Evolutionary conservation across 2,113 vertebrate genomes (phyloP).

Genomic region (Progne subis): DNA sequence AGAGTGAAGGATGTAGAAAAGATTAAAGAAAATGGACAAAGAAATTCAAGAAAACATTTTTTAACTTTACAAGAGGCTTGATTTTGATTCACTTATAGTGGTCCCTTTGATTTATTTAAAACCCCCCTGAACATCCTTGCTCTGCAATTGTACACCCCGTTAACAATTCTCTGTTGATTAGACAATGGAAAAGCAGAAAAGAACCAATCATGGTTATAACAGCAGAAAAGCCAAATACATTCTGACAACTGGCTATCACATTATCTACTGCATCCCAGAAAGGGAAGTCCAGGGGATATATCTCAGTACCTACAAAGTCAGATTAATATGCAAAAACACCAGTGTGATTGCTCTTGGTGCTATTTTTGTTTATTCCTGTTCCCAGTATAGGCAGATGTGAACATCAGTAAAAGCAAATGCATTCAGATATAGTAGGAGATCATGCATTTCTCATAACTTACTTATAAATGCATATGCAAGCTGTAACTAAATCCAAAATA

Average conservation of each 20-base stretch:
- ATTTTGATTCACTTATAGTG: constrained; percentile 55
- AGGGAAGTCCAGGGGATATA: not conserved
- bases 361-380: not conserved
- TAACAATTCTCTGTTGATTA: constrained; percentile 66
- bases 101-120: constrained; percentile 53
- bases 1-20: not conserved
- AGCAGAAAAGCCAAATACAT: constrained; percentile 19
- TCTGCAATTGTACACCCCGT: constrained; percentile 19
- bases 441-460: not conserved
- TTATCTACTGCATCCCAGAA: not conserved
- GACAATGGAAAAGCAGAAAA: constrained; percentile 41
- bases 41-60: constrained; percentile 42
- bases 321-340: not conserved
- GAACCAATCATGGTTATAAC: constrained; percentile 15
- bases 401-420: not conserved
- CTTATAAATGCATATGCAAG: not conserved
- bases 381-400: not conserved
- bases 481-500: not conserved
- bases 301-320: not conserved
- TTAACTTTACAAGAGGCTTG: constrained; percentile 56
- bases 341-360: not conserved
- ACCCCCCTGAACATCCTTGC: constrained; percentile 2
- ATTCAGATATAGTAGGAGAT: not conserved
- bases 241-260: not conserved
- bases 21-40: constrained; percentile 43